Conservation (phyloP, 2,888 invertebrate species). For the Keiferia lycopersicella region DNA sequence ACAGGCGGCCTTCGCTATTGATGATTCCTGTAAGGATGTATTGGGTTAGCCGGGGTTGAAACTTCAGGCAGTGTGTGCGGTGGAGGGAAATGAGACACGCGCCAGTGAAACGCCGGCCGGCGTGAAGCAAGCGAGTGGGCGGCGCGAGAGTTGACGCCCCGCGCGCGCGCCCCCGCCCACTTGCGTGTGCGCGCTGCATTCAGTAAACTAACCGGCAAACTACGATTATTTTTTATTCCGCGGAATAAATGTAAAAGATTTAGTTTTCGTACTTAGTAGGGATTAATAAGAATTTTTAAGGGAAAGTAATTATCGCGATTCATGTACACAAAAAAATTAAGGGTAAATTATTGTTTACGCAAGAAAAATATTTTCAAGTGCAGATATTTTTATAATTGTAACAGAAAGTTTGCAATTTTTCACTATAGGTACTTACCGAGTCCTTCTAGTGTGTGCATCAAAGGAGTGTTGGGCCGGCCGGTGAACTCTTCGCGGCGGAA, state of each 20-base stretch:
- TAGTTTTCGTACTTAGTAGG: neutral
- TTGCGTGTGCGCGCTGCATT: conserved; percentile 48
- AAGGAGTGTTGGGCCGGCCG: conserved; percentile 92
- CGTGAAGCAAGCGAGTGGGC: conserved; percentile 53
- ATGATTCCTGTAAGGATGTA: conserved; percentile 87
- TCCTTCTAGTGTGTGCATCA: conserved; percentile 92
- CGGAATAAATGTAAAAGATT: neutral
- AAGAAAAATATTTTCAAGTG: neutral
- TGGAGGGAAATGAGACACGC: conserved; percentile 14
- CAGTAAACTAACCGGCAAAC: conserved; percentile 16
- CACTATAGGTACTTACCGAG: conserved; percentile 88
- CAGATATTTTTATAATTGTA: neutral
- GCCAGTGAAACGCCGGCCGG: conserved; percentile 27
- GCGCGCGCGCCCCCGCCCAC: conserved; percentile 42
- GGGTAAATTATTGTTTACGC: neutral
- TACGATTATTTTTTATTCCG: neutral
- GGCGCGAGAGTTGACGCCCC: conserved; percentile 47
- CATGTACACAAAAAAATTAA: neutral
- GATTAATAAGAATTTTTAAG: neutral
- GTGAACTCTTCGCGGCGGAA: conserved; percentile 94
- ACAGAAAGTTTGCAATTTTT: neutral
- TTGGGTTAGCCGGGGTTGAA: conserved; percentile 36
- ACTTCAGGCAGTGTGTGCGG: neutral
- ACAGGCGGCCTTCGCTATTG: conserved; percentile 92
- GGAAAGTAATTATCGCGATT: neutral